Evolutionary conservation across 2,888 invertebrate species (phyloP).

Genomic region (Holacanthella duospinosa): DNA sequence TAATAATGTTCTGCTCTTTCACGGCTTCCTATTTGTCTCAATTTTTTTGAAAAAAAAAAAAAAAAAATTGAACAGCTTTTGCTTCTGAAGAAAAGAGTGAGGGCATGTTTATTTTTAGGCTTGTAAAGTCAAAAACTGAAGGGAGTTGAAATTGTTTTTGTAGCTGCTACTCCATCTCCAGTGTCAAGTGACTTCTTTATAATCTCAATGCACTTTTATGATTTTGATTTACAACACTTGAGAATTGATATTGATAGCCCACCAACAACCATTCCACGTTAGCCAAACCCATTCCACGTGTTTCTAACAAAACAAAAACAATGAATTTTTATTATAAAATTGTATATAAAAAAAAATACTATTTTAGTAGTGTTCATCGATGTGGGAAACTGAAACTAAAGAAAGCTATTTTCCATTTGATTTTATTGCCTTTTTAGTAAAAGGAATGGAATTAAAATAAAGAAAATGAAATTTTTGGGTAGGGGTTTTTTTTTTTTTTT

Average conservation of each 20-base stretch:
- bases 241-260: not conserved
- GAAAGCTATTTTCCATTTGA: not conserved
- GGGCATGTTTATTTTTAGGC: not conserved
- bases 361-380: too few species aligned
- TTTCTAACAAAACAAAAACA: not conserved
- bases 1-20: not conserved
- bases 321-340: not conserved
- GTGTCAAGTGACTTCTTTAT: not conserved
- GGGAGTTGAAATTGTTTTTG: not conserved
- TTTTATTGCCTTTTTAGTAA: not conserved
- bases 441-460: not conserved
- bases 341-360: not conserved
- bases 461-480: not conserved
- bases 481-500: too few species aligned
- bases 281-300: not conserved
- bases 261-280: too few species aligned
- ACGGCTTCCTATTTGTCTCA: not conserved
- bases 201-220: not conserved
- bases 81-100: not conserved
- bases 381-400: too few species aligned
- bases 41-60: too few species aligned
- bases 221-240: not conserved
- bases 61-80: not conserved
- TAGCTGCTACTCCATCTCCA: not conserved
- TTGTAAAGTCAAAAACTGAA: not conserved